Base-by-base conservation (phyloP, 1,140 invertebrate genomes). In the Brachionus calyciflorus region DNA sequence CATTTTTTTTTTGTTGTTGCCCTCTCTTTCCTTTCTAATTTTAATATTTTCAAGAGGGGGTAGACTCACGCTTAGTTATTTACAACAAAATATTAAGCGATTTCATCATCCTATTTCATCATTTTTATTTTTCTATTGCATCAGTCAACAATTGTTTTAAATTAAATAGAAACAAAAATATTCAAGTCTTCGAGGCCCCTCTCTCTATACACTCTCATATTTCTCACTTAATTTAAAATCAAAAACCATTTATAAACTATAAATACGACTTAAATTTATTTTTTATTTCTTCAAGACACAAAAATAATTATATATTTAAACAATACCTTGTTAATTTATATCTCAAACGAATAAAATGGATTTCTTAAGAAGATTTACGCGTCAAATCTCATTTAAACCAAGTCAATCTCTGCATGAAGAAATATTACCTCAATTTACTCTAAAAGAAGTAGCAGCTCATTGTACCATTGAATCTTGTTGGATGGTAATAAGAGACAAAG, bases 401-500 rank as follows among this genome's bases (percentile, higher is more conserved):
- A 49, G 19, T 49, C 46, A n/a, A 17, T 26, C 44, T 19, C 5
- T 60, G 12, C 33, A 60, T 10, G 33, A 44, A 60, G 48, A 30
- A 12, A 77, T 44, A 37, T 21, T 55, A 26, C 60, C 24, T 17
- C 76, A 77, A n/a, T 82, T 55, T 76, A 77, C 78, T 17, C 78
- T 79, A 9, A 69, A 70, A 55, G 80, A 82, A 7, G 81, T 83
- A 9, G 63, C 78, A 7, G 55, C 79, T 26, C 82, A 83, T 77
- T 79, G 80, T 63, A 76, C 79, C 41, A 68, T 41, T 19, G 60
- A 76, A 14, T 81, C 80, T 14, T 83, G 81, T 57, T 83, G 82
- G 82, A 80, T 83, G 53, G 79, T 82, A 28, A 63, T 83, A 10
- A 63, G 78, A 21, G 79, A 82, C 40, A 80, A 78, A 60, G 81